phyloP scores from a whole-genome alignment of 2,797 vertebrate species.

The Australoheros facetus region DNA sequence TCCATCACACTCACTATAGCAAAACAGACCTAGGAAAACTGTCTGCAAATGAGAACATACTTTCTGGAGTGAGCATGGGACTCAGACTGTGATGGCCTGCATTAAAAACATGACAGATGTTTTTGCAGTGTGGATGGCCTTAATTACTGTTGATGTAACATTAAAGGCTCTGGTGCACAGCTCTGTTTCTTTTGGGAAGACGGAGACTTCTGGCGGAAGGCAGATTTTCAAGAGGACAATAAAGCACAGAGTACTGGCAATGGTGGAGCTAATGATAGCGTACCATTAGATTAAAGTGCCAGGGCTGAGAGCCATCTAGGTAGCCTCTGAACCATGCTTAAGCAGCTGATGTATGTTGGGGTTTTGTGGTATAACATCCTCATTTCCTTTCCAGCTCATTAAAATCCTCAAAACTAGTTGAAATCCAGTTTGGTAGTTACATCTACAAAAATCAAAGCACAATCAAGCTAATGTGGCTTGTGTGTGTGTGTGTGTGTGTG shows the following conservation, averaged over 20 bases:
- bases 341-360: constrained; percentile 49
- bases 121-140: constrained; percentile 45
- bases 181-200: constrained; percentile 31
- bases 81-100: constrained; percentile 2
- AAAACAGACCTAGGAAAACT: background rate
- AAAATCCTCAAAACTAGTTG: constrained; percentile 44
- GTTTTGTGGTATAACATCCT: constrained; percentile 41
- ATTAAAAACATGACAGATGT: constrained; percentile 50
- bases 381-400: constrained; percentile 57
- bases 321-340: constrained; percentile 25
- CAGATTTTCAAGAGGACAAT: background rate
- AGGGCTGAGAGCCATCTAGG: constrained; percentile 36
- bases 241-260: constrained; percentile 5
- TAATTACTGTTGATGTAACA: constrained; percentile 62
- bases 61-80: background rate
- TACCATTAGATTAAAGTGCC: constrained; percentile 28
- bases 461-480: constrained; percentile 52
- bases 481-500: too few relatives aligned
- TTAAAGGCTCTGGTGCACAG: constrained; percentile 47
- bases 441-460: constrained; percentile 45
- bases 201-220: constrained; percentile 28
- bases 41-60: background rate
- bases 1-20: background rate
- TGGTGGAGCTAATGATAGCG: background rate
- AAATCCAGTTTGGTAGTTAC: constrained; percentile 18